Percentiles rank a stretch among this genome's conserved stretches.
Conservation (phyloP, 1,140 invertebrate species). For the Vollenhovia emeryi region DNA sequence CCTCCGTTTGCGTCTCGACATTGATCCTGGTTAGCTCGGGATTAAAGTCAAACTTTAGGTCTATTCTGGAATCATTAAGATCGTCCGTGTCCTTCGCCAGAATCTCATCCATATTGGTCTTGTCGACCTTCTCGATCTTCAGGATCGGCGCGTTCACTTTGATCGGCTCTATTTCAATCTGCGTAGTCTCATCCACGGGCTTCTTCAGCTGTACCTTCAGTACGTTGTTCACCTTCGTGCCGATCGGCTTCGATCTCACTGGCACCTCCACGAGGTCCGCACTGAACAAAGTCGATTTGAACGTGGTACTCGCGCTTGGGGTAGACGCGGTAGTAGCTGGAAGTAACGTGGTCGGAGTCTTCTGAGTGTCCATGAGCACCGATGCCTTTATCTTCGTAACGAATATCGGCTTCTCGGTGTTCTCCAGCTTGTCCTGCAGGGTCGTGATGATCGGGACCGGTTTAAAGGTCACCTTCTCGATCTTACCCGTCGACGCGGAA, state of each 20-base stretch:
- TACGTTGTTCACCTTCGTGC: conserved; percentile 74
- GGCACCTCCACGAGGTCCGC: conserved; percentile 55
- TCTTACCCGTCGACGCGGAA: conserved; percentile 74
- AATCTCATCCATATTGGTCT: conserved; percentile 69
- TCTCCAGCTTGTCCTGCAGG: conserved; percentile 67
- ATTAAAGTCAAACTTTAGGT: conserved; percentile 79
- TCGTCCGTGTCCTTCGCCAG: conserved; percentile 36
- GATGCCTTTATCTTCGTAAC: conserved; percentile 81
- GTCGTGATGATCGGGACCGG: conserved; percentile 76
- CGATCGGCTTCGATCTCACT: conserved; percentile 63
- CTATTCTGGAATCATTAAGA: conserved; percentile 70
- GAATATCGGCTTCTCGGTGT: conserved; percentile 78
- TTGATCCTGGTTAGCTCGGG: conserved; percentile 76
- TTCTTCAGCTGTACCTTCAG: conserved; percentile 78
- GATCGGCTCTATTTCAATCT: conserved; percentile 77
- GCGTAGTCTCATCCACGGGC: conserved; percentile 73
- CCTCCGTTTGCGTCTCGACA: conserved; percentile 42
- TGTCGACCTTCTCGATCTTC: conserved; percentile 77
- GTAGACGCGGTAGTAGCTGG: not conserved
- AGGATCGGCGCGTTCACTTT: conserved; percentile 78
- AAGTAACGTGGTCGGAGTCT: conserved; percentile 26
- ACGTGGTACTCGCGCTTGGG: conserved; percentile 4
- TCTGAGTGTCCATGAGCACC: conserved; percentile 74
- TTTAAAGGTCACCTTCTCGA: conserved; percentile 83
- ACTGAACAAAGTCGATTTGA: conserved; percentile 49